Percentiles rank a stretch among this genome's conserved stretches.
phyloP scores from a whole-genome alignment of 2,113 vertebrate genomes.

The Ochotona curzoniae region DNA sequence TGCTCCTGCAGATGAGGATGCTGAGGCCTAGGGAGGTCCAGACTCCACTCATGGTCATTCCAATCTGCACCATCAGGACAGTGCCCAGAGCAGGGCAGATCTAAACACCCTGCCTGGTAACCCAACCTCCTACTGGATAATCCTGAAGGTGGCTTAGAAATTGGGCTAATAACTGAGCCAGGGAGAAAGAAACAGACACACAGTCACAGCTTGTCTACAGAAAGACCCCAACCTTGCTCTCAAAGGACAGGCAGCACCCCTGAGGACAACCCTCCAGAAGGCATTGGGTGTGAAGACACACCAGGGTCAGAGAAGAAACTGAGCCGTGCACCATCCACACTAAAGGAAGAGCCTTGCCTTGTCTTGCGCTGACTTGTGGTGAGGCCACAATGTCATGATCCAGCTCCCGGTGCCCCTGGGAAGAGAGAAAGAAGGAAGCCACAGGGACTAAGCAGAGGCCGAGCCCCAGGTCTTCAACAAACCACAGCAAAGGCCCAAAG shows the following conservation, averaged over 20 bases:
- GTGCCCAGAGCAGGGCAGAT: not conserved
- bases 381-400: not conserved
- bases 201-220: not conserved
- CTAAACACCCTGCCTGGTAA: accelerated
- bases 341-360: not conserved
- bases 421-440: not conserved
- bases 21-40: not conserved
- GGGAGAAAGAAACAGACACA: not conserved
- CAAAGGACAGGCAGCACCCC: not conserved
- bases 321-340: not conserved
- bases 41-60: too few species aligned
- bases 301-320: not conserved
- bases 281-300: not conserved
- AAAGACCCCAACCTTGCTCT: too few species aligned
- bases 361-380: not conserved
- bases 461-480: not conserved
- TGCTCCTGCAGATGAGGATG: not conserved
- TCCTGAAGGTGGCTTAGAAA: not conserved
- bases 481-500: not conserved
- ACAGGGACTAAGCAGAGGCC: not conserved
- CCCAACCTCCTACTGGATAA: not conserved
- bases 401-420: not conserved
- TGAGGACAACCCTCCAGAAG: not conserved
- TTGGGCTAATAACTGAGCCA: not conserved
- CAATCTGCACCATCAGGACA: not conserved